These are phyloP conservation scores for Syritta pipiens DNA, from an alignment of 2,888 invertebrate species.

Conservation along the genomic window DNA sequence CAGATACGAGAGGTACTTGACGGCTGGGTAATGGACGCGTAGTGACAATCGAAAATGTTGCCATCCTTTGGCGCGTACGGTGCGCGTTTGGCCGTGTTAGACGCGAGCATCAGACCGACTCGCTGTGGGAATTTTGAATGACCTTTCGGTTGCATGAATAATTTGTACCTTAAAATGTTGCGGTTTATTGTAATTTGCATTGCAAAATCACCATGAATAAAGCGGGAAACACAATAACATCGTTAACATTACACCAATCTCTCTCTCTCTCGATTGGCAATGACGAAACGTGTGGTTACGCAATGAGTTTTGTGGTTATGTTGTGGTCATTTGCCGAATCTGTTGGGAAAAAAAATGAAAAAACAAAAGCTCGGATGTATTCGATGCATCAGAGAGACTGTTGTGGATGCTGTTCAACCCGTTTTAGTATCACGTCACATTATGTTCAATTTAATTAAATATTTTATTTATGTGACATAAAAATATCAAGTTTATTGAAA, in stretches of 20 bases:
- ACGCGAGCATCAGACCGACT: background rate
- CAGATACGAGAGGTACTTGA: too few species aligned
- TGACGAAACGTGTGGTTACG: constrained; percentile 49
- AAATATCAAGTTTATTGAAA: constrained; percentile 44
- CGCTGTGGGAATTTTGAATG: constrained; percentile 29
- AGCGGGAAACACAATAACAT: constrained; percentile 29
- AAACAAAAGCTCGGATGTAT: too few species aligned
- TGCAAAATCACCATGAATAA: constrained; percentile 31
- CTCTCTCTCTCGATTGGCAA: constrained; percentile 34
- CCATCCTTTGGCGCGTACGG: too few species aligned
- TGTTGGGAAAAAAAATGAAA: too few species aligned
- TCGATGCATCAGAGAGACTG: constrained; percentile 37
- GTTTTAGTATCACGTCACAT: too few species aligned
- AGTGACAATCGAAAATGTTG: too few species aligned
- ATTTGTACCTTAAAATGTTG: constrained; percentile 45
- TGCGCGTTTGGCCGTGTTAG: too few species aligned
- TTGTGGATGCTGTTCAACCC: background rate
- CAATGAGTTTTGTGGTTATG: constrained; percentile 52
- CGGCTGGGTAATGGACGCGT: too few species aligned
- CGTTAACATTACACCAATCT: constrained; percentile 22
- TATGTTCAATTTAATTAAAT: constrained; percentile 49
- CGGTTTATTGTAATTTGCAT: constrained; percentile 45
- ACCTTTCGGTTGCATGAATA: constrained; percentile 46
- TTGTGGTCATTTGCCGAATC: constrained; percentile 36
- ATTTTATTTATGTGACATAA: constrained; percentile 42